phyloP scores from a whole-genome alignment of 1,140 invertebrate species.

The Anastrepha obliqua region DNA sequence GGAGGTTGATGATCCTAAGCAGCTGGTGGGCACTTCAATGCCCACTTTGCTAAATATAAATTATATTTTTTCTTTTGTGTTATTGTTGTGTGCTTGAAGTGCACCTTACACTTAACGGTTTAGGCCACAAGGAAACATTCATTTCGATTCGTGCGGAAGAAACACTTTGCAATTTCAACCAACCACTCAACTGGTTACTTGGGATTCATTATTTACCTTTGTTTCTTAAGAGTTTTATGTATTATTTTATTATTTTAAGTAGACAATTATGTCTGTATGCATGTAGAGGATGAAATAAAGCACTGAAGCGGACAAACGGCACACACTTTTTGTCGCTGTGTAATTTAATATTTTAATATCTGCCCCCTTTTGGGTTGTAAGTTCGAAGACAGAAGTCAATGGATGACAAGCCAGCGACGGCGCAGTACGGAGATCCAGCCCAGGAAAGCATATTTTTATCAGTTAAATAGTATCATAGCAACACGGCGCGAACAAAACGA shows the following conservation, averaged over 20 bases:
- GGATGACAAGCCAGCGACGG: background rate
- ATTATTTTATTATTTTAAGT: constrained; percentile 19
- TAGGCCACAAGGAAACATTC: background rate
- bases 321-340: background rate
- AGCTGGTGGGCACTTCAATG: constrained; percentile 13
- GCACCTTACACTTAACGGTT: constrained; percentile 23
- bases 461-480: constrained; percentile 20
- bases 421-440: background rate
- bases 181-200: constrained; percentile 33
- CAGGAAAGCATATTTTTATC: constrained; percentile 8
- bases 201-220: constrained; percentile 44
- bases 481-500: background rate
- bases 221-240: background rate
- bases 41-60: constrained; percentile 24
- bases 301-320: background rate
- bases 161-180: background rate
- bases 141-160: background rate
- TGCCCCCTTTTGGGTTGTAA: background rate
- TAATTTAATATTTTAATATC: background rate
- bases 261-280: background rate
- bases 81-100: background rate
- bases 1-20: background rate
- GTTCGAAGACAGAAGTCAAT: background rate
- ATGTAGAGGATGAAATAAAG: background rate
- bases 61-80: constrained; percentile 4